These are phyloP conservation scores for Malurus alboscapulatus DNA, from an alignment of 2,113 vertebrate genomes.

Conservation along the genomic window DNA sequence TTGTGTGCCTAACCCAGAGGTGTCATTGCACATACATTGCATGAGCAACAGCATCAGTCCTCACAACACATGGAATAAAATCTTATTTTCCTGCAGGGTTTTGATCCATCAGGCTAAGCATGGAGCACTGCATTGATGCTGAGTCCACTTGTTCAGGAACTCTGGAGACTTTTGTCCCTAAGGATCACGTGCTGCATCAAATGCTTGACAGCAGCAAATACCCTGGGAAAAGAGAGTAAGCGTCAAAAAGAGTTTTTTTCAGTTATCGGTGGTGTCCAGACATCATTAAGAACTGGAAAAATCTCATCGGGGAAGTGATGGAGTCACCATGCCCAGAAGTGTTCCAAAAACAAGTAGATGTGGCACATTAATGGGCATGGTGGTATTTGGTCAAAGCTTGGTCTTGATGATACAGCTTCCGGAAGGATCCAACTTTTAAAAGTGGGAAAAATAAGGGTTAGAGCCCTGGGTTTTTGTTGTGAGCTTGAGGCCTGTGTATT, in stretches of 20 bases:
- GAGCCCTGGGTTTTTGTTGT: rapidly evolving
- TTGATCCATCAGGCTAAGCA: neutral
- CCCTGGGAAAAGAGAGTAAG: neutral
- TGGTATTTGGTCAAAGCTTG: neutral
- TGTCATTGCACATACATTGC: neutral
- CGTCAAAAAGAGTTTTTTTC: neutral
- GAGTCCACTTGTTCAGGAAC: neutral
- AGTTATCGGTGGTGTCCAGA: neutral
- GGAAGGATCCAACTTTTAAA: neutral
- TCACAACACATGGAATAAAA: neutral
- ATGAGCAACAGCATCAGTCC: neutral
- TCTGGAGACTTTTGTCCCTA: neutral
- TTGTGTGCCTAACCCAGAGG: neutral
- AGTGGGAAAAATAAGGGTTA: neutral
- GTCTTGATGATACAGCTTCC: neutral
- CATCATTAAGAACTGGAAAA: neutral
- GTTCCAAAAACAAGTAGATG: neutral
- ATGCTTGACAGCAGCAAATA: neutral
- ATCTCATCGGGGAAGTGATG: neutral
- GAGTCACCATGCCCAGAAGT: neutral
- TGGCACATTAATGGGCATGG: rapidly evolving
- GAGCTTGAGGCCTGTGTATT: neutral
- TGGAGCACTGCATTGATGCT: neutral
- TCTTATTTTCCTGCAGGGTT: neutral
- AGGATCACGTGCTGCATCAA: rapidly evolving